Evolutionary conservation across 1,140 invertebrate genomes (phyloP), one percentile per base, ranked within the genome.

Genomic region (Leptoteleia sp.): DNA sequence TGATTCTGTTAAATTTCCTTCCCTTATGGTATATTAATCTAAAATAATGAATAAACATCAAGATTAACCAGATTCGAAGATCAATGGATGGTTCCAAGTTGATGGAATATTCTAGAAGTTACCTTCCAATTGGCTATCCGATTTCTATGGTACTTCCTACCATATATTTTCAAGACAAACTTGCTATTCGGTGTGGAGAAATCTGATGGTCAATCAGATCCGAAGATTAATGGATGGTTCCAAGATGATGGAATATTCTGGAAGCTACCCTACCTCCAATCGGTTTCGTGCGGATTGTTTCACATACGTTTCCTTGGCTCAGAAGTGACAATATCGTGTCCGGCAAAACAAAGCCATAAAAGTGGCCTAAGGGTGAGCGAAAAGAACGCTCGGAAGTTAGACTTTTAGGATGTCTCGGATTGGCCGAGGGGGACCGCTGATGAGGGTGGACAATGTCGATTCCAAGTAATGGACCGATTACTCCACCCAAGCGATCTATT

Each of bases 391-490:
- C 85, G 84, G 80, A 85, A 84, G 86, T 84, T 80, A 47, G 25
- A 65, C n/a, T 38, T 48, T 33, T 27, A 67, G 38, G 72, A 75
- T 67, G 65, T 81, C 79, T 81, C 78, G 64, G 73, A 68, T 68
- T 67, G 65, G 27, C 42, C 62, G 47, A 15, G 50, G 47, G 68
- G 50, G 57, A 17, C 59, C 42, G 25, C 29, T 42, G 75, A 71
- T 64, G 79, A 83, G 87, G 84, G 83, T 88, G 85, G 86, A 88
- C 87, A 87, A 83, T 82, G 80, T 82, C 85, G 55, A 81, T 83
- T 81, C 80, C 85, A 80, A 82, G 88, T 90, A 90, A 90, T 90
- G 86, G 88, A 87, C 81, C 89, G 88, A 89, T 89, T 89, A 89
- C 85, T 85, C 87, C 82, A 82, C 84, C 87, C 83, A 82, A 59